Percentiles rank a stretch among this genome's conserved stretches.
phyloP scores from a whole-genome alignment of 2,888 invertebrate genomes.

The Selenia dentaria region DNA sequence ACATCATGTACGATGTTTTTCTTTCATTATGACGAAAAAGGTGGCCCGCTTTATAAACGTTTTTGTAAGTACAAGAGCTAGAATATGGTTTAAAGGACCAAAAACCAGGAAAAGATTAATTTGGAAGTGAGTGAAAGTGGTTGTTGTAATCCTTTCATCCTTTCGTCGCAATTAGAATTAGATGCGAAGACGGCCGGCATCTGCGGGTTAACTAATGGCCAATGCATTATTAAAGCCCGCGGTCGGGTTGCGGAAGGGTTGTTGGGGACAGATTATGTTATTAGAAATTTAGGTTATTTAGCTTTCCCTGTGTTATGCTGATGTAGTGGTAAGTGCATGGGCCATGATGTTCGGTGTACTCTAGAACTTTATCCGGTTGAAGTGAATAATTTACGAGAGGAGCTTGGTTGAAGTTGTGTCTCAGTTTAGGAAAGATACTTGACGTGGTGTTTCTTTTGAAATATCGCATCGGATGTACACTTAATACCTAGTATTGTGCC shows the following conservation, averaged over 20 bases:
- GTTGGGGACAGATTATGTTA: conserved; percentile 78
- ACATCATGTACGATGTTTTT: conserved; percentile 48
- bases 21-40: conserved; percentile 43
- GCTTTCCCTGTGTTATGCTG: conserved; percentile 47
- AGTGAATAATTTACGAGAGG: conserved; percentile 2
- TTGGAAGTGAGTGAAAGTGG: conserved; percentile 45
- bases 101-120: conserved; percentile 38
- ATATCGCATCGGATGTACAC: too few relatives aligned
- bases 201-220: conserved; percentile 81
- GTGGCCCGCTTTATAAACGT: conserved; percentile 25
- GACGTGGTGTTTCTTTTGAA: too few relatives aligned
- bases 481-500: too few relatives aligned
- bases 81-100: too few relatives aligned
- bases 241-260: conserved; percentile 60
- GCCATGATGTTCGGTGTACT: conserved; percentile 21
- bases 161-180: conserved; percentile 75
- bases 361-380: conserved; percentile 12
- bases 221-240: conserved; percentile 77
- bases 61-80: background rate
- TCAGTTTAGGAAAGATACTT: too few relatives aligned
- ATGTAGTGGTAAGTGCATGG: conserved; percentile 41
- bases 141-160: conserved; percentile 73
- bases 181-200: conserved; percentile 67
- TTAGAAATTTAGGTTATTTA: conserved; percentile 64
- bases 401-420: too few relatives aligned